Evolutionary conservation across 2,888 invertebrate species (phyloP), one percentile per base, ranked within the genome.

Genomic region (Nephrotoma flavescens): DNA sequence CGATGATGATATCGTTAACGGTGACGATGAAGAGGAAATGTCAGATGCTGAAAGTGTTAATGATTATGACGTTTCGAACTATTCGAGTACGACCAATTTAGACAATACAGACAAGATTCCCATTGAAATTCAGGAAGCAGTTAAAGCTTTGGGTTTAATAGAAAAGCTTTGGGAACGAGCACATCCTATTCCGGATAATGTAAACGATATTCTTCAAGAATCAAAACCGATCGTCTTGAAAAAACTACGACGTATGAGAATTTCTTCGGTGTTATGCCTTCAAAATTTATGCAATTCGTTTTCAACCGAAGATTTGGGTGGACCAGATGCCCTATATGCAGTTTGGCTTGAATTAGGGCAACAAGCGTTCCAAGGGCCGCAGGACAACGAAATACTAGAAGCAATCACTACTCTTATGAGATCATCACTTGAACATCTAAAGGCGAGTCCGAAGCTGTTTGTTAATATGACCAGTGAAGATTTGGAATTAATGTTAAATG

Each of bases 401-500:
- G 95, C 96, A 0, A 93, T 94, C 1, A 95, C 95, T 0, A 94
- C 95, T 4, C 94, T 95, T 0, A 94, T 96, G 95, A 93, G 96
- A 88, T 95, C 96, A n/a, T 93, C 95, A 0, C 91, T 96, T 83
- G 94, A 95, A 89, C 94, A 94, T 91, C 92, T 96, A 86, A 94
- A 94, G 88, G 90, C 92, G 41, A 90, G 90, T 2, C 90, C 91
- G 85, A 90, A 91, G 4, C 91, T 93, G 83, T 94, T 94, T 88
- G 92, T 91, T 88, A 92, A 93, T 88, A 91, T 94, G 89, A 93
- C 93, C 6, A 89, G 93, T 86, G 91, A 92, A 85, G 94, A 95
- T 90, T 92, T 95, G 88, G 92, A 94, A 91, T 91, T 93, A 88
- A 93, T 94, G 91, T 89, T 94, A 45, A 91, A 91, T 86, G 93